A percentile compares a stretch with the other conserved stretches of the same genome.
Conservation (phyloP, 2,113 vertebrate species). For the Tychaedon coryphoeus region DNA sequence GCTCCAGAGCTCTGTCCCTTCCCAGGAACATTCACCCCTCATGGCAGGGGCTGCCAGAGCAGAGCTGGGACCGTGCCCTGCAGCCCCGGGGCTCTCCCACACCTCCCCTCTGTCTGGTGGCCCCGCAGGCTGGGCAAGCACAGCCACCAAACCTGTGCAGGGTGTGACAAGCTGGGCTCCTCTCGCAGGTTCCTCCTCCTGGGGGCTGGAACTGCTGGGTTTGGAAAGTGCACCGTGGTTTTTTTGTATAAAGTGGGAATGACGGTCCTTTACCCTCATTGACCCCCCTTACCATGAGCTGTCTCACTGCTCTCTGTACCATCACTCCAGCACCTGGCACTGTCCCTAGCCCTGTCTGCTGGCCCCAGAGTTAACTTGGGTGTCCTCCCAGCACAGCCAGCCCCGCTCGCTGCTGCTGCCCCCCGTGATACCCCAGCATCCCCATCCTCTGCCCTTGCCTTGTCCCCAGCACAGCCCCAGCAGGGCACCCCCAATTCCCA, state of each 20-base stretch:
- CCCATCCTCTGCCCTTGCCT: not conserved
- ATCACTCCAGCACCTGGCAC: not conserved
- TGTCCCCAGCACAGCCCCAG: not conserved
- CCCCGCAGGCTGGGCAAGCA: fast-evolving
- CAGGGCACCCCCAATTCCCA: not conserved
- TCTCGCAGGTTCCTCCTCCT: not conserved
- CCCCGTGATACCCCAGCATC: too few relatives aligned
- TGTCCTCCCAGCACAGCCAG: not conserved
- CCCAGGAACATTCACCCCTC: fast-evolving
- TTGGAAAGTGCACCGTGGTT: not conserved
- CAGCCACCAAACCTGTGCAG: fast-evolving
- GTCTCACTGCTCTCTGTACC: not conserved
- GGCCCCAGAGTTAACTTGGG: not conserved
- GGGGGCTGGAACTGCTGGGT: not conserved
- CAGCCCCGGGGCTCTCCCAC: not conserved
- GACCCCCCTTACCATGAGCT: not conserved
- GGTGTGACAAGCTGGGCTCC: not conserved
- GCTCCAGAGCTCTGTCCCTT: not conserved
- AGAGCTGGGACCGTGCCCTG: not conserved
- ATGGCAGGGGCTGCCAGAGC: fast-evolving
- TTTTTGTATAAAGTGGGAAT: not conserved
- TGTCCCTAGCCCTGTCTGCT: not conserved
- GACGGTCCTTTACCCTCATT: not conserved
- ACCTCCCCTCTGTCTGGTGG: not conserved
- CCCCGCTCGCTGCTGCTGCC: too few relatives aligned